phyloP scores from a whole-genome alignment of 2,113 vertebrate species.

The Haplotaxodon microlepis region DNA sequence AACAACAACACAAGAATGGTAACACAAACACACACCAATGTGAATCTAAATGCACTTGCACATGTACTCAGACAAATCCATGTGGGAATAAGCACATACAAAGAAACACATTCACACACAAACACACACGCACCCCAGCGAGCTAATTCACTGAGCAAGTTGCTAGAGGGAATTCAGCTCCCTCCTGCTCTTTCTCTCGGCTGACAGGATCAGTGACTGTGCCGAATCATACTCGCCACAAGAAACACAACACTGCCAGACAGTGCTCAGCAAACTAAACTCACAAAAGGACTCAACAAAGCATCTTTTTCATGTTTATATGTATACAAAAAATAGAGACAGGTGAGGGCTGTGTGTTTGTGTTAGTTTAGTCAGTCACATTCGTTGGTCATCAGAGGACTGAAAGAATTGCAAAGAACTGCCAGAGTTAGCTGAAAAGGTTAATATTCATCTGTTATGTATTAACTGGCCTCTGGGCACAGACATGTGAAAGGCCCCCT shows the following conservation, averaged over 20 bases:
- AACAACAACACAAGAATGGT: neutral
- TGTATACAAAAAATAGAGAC: neutral
- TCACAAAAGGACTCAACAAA: neutral
- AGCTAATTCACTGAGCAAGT: constrained; percentile 3
- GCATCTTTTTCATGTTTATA: neutral
- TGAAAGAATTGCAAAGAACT: neutral
- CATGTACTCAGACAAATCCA: neutral
- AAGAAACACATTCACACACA: neutral
- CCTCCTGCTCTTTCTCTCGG: neutral
- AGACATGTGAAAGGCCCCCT: neutral
- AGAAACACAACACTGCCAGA: neutral
- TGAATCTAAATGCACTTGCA: neutral
- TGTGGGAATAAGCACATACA: neutral
- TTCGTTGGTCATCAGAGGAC: neutral
- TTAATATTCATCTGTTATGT: neutral
- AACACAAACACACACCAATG: neutral
- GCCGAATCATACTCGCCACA: neutral
- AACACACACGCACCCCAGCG: neutral
- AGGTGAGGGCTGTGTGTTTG: neutral
- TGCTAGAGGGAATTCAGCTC: neutral
- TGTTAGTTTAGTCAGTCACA: neutral
- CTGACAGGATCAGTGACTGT: neutral
- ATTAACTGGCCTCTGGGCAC: neutral
- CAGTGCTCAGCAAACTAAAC: neutral
- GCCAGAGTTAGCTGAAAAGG: neutral